Base-by-base conservation (phyloP, 1,140 invertebrate genomes). In the Gonioctena quinquepunctata region DNA sequence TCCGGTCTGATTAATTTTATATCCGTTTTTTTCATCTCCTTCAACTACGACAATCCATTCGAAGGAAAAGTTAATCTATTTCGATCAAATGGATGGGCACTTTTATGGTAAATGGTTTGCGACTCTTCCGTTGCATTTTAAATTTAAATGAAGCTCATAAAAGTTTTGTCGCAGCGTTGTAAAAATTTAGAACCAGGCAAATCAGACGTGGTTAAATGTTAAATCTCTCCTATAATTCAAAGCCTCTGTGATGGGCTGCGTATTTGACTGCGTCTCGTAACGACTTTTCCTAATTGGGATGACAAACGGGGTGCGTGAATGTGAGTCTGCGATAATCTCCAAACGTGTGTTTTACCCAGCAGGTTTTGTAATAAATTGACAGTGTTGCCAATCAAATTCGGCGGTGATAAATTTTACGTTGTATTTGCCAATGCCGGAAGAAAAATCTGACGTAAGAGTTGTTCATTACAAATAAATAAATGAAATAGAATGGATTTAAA, bases 251-350 rank as follows among this genome's bases (percentile, higher is more conserved):
- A 61, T 33, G 25, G 18, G 59, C 25, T 61, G 27, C 61, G 61
- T 63, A 22, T 63, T 21, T 63, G 28, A 48, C 16, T 63, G 33
- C 27, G 61, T 63, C n/a, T 48, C 22, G 21, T 66, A 68, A 73
- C 69, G 59, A 70, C 66, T 26, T 62, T 73, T 70, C 64, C 74
- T 76, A 76, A 76, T 76, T 76, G 74, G 42, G 64, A 69, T 69
- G 68, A 69, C 52, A 69, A 69, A 69, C 49, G 33, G 27, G 61
- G 61, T 61, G 50, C 49, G 21, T 69, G 61, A 64, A 64, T 62
- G 68, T 56, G 50, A 21, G 26, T 49, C 50, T 50, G 56, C 25
- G 61, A 69, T 63, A 63, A 63, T 63, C 68, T 62, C 50, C 13
- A 42, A 69, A 69, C 61, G 68, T 69, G 68, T 69, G 61, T 69